phyloP scores from a whole-genome alignment of 2,888 invertebrate genomes.

The Malthinus flaveolus region DNA sequence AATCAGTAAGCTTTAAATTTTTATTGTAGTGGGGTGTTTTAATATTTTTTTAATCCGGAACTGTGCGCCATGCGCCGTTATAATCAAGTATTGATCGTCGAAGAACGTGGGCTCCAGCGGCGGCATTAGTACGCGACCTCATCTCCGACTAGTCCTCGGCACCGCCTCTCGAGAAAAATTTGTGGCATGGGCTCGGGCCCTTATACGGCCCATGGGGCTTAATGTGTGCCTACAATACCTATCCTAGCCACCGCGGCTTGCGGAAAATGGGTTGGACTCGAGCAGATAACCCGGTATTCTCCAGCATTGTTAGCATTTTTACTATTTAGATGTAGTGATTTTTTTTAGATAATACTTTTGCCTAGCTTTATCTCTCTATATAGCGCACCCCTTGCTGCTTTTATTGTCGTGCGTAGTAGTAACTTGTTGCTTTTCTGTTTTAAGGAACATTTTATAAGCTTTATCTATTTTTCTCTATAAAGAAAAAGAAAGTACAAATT shows the following conservation, averaged over 20 bases:
- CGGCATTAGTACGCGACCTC: constrained; percentile 48
- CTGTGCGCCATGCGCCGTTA: constrained; percentile 38
- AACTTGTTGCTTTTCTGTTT: constrained; percentile 25
- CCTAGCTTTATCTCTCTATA: constrained; percentile 18
- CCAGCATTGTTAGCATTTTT: constrained; percentile 44
- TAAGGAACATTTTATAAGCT: too few relatives aligned
- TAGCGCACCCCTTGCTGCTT: constrained; percentile 3
- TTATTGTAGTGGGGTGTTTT: not conserved
- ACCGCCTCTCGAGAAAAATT: constrained; percentile 34
- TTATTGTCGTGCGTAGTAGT: constrained; percentile 11
- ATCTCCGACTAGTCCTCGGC: constrained; percentile 40
- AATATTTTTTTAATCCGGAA: constrained; percentile 13
- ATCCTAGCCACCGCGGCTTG: constrained; percentile 52
- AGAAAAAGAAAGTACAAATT: too few relatives aligned
- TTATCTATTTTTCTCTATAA: constrained; percentile 1
- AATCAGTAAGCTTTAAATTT: too few relatives aligned
- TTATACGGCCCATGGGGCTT: constrained; percentile 40
- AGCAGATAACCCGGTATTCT: constrained; percentile 48
- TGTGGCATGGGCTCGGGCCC: constrained; percentile 33
- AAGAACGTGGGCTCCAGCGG: constrained; percentile 41
- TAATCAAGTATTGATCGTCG: constrained; percentile 45
- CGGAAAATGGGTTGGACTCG: constrained; percentile 51
- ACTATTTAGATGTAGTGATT: constrained; percentile 38
- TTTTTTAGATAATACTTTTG: constrained; percentile 20
- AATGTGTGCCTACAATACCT: constrained; percentile 55